Evolutionary conservation across 2,888 invertebrate species (phyloP).

Genomic region (Rhopalosiphum nymphaeae): DNA sequence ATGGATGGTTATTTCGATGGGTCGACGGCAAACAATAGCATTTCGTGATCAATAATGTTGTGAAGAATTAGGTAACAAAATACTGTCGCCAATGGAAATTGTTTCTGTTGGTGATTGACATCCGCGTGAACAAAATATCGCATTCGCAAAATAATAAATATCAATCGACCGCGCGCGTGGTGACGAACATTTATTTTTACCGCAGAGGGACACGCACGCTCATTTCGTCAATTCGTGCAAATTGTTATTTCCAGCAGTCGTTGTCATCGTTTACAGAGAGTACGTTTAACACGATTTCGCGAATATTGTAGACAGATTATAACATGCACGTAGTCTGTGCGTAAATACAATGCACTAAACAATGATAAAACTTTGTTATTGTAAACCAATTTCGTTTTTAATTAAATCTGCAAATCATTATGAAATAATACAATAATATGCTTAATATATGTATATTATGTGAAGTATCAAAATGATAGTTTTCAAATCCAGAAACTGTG

Average conservation of each 20-base stretch:
- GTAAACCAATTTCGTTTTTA: not conserved
- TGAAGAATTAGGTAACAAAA: not conserved
- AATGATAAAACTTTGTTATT: not conserved
- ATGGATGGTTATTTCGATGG: not conserved
- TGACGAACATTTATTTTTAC: not conserved
- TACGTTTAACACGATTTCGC: not conserved
- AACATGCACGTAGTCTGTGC: not conserved
- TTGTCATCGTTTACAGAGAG: not conserved
- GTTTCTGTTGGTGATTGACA: not conserved
- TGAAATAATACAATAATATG: not conserved
- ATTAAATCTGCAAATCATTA: not conserved
- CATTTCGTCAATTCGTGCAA: not conserved
- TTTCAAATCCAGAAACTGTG: not conserved
- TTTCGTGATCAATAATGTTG: not conserved
- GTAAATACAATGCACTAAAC: not conserved
- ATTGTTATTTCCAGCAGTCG: not conserved
- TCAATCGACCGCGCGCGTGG: not conserved
- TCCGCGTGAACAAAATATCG: not conserved
- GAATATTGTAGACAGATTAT: not conserved
- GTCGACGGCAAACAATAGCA: not conserved
- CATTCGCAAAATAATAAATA: not conserved
- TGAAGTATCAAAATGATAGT: not conserved
- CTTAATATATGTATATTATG: no score
- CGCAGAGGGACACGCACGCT: not conserved
- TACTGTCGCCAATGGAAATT: not conserved